These are phyloP conservation scores for Drosophila biarmipes DNA, from an alignment of 1,140 invertebrate species.

Conservation along the genomic window DNA sequence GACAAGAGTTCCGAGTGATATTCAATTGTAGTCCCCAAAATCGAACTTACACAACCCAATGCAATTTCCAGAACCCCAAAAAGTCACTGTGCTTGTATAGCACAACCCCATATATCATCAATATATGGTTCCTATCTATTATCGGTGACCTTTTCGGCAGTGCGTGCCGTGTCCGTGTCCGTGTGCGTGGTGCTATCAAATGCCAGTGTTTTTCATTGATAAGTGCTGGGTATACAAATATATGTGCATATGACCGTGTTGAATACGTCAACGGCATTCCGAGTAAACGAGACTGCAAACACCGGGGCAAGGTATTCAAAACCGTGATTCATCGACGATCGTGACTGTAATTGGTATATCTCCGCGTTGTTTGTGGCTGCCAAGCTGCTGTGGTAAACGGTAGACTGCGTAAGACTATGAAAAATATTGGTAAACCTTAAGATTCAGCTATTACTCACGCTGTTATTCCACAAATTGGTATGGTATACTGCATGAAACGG, in stretches of 20 bases:
- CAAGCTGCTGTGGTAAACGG: slow-evolving; percentile 51
- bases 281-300: slow-evolving; percentile 55
- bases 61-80: slow-evolving; percentile 21
- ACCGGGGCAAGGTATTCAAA: slow-evolving; percentile 46
- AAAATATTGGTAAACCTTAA: slow-evolving; percentile 14
- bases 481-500: background rate
- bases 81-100: slow-evolving; percentile 23
- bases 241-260: slow-evolving; percentile 8
- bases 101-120: slow-evolving; percentile 1
- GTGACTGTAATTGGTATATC: slow-evolving; percentile 28
- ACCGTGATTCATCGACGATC: slow-evolving; percentile 65
- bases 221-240: slow-evolving; percentile 43
- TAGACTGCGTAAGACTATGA: slow-evolving; percentile 59
- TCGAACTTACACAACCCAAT: slow-evolving; percentile 36
- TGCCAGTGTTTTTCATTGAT: slow-evolving; percentile 60
- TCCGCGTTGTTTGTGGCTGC: slow-evolving; percentile 13
- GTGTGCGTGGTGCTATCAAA: slow-evolving; percentile 55
- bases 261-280: slow-evolving; percentile 59
- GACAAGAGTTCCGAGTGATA: slow-evolving; percentile 45
- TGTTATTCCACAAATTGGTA: slow-evolving; percentile 17
- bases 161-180: too few species aligned
- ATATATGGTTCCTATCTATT: background rate
- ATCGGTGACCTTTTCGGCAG: slow-evolving; percentile 44
- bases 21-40: slow-evolving; percentile 54
- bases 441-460: slow-evolving; percentile 53